A percentile compares a stretch with the other conserved stretches of the same genome.
Evolutionary conservation across 1,140 invertebrate genomes (phyloP).

Genomic region (Ridgeia piscesae): DNA sequence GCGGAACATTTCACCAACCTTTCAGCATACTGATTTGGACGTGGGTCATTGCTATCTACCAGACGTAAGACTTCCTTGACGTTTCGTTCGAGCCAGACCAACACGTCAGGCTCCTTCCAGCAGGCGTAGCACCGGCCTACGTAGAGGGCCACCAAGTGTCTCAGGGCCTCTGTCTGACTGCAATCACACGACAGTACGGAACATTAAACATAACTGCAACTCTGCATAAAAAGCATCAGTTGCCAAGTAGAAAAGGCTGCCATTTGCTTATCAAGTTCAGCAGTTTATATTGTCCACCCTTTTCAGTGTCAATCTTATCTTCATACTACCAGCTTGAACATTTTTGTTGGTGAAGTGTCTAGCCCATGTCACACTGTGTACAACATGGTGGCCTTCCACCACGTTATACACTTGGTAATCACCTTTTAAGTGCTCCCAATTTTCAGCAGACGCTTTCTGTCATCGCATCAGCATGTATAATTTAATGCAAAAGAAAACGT

Average conservation of each 20-base stretch:
- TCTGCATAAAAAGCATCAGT: too few relatives aligned
- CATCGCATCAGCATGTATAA: neutral
- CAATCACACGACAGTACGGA: constrained; percentile 32
- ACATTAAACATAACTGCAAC: neutral
- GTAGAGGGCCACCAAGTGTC: constrained; percentile 74
- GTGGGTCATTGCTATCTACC: constrained; percentile 66
- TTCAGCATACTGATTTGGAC: constrained; percentile 65
- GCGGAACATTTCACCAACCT: constrained; percentile 53
- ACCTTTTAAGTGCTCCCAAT: neutral
- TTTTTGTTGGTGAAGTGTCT: too few relatives aligned
- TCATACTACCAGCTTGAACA: too few relatives aligned
- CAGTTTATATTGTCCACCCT: too few relatives aligned
- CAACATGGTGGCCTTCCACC: neutral
- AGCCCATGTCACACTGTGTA: neutral
- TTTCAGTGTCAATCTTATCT: too few relatives aligned
- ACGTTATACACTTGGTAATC: neutral
- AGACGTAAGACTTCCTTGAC: constrained; percentile 68
- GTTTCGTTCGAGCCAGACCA: constrained; percentile 78
- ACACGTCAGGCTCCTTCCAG: constrained; percentile 76
- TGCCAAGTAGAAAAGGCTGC: neutral
- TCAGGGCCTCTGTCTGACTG: constrained; percentile 69
- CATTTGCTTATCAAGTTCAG: neutral
- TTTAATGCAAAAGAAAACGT: neutral
- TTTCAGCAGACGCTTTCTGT: neutral
- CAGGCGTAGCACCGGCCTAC: constrained; percentile 72